Base-by-base conservation (phyloP, 1,140 invertebrate species). In the Trigoniulus corallinus region DNA sequence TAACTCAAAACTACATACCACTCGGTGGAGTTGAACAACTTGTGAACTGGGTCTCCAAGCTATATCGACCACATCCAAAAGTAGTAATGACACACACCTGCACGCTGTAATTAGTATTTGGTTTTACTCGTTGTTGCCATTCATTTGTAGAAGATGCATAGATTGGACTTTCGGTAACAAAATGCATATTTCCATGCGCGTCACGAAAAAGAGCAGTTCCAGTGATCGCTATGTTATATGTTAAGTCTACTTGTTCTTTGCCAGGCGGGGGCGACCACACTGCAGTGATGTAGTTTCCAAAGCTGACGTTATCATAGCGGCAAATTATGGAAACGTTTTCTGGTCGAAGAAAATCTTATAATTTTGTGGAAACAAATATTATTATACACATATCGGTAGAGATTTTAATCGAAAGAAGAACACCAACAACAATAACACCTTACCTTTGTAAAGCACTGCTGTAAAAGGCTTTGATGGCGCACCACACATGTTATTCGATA, bases 241-340 rank as follows among this genome's bases (percentile, higher is more conserved):
- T 53, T 20, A 57, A 42, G 18, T 47, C 34, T 12, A 50, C 49
- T 29, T 53, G 48, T n/a, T 21, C 7, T 10, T 7, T 20, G 4
- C 7, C 71, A 1, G 67, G 56, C 1, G 84, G 84, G 1, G 75
- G 69, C 39, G 71, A 69, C 84, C 84, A 88, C 1, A 74, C 72
- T 7, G 84, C 72, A 45, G 70, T 69, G 41, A 83, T 75, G 53
- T 76, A 74, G 62, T 74, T 75, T 15, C 67, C 76, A 2, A 71
- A 69, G 52, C 75, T 78, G 39, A 78, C 72, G 55, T 76, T 76
- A 55, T 81, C 74, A 57, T 74, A 74, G 53, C 70, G 69, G 61
- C 84, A 88, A 13, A 67, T 65, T 1, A 82, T 70, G 1, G 66
- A 66, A 1, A 84, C 67, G 65, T 78, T 78, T 60, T 66, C 72